phyloP scores from a whole-genome alignment of 2,113 vertebrate species.

The Theropithecus gelada region DNA sequence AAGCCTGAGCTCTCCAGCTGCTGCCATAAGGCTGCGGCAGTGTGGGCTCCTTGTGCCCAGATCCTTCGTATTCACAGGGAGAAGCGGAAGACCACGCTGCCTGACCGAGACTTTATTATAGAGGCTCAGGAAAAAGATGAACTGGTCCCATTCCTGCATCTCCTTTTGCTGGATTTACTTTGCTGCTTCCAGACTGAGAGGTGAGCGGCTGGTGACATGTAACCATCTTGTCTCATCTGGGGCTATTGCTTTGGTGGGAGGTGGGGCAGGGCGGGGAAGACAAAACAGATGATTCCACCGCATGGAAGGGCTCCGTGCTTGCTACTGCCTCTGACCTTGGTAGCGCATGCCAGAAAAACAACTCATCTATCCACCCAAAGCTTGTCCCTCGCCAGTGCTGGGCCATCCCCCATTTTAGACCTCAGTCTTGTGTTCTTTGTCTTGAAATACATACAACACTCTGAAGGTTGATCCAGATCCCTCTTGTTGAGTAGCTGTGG shows the following conservation, averaged over 20 bases:
- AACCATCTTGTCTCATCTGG: neutral
- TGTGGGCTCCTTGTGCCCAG: neutral
- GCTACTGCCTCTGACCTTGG: neutral
- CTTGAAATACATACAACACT: neutral
- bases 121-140: constrained; percentile 64
- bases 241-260: neutral
- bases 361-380: neutral
- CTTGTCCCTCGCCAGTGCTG: neutral
- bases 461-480: neutral
- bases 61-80: neutral
- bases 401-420: neutral
- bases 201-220: constrained; percentile 65
- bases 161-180: constrained; percentile 77
- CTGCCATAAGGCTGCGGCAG: accelerated
- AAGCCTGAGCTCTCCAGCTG: neutral
- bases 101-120: neutral
- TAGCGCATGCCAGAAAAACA: neutral
- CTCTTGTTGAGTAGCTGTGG: constrained; percentile 84
- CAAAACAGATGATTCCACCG: neutral
- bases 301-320: accelerated
- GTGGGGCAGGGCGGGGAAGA: neutral
- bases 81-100: neutral
- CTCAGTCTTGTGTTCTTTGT: neutral
- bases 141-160: constrained; percentile 26
- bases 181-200: constrained; percentile 73